These are phyloP conservation scores for Phocoena sinus DNA, from an alignment of 2,113 vertebrate species.

Conservation along the genomic window DNA sequence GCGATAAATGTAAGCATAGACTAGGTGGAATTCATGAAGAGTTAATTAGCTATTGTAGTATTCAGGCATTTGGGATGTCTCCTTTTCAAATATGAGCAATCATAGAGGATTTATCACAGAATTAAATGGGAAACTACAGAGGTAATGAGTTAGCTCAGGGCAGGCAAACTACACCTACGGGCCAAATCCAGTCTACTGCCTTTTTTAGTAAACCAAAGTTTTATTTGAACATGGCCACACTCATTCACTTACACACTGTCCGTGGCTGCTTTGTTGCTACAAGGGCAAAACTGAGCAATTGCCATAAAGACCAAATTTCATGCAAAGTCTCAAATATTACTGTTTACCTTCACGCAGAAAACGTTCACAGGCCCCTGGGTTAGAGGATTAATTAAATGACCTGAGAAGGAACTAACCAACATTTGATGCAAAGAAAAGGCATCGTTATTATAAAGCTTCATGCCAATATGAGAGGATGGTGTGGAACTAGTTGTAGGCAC, in stretches of 20 bases:
- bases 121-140: not conserved
- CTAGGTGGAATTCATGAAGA: not conserved
- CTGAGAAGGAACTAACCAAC: not conserved
- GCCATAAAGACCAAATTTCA: not conserved
- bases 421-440: not conserved
- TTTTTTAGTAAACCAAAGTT: not conserved
- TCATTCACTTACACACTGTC: not conserved
- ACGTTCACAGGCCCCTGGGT: not conserved
- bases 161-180: not conserved
- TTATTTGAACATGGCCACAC: not conserved
- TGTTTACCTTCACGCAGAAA: not conserved
- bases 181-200: not conserved
- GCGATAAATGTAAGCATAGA: not conserved
- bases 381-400: not conserved
- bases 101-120: not conserved
- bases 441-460: not conserved
- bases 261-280: not conserved
- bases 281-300: not conserved
- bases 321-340: not conserved
- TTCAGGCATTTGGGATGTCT: not conserved
- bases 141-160: not conserved
- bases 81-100: not conserved
- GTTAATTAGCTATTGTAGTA: not conserved
- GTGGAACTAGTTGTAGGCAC: not conserved
- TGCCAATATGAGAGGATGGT: not conserved